A percentile compares a stretch with the other conserved stretches of the same genome.
These are phyloP conservation scores for Pseudomyrmex pallidus DNA, from an alignment of 1,140 invertebrate species.

Conservation along the genomic window DNA sequence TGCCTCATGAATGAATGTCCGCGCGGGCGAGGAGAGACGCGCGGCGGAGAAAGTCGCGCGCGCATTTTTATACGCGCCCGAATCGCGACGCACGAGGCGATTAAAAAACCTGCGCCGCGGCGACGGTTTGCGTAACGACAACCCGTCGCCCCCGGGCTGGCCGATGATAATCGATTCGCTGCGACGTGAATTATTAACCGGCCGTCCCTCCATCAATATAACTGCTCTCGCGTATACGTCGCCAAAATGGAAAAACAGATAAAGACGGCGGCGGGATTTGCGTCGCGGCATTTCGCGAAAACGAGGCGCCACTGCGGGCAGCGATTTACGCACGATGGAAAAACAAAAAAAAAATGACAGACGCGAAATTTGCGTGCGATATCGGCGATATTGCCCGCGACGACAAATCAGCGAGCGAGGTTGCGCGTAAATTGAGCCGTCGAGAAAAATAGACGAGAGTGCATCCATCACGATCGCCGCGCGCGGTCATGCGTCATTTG, in stretches of 20 bases:
- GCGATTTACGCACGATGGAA: constrained; percentile 65
- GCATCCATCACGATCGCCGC: constrained; percentile 2
- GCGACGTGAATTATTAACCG: constrained; percentile 65
- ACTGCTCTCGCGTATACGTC: constrained; percentile 9
- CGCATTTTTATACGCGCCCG: neutral
- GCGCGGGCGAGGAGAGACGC: neutral
- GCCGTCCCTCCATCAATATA: constrained; percentile 20
- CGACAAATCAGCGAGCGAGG: constrained; percentile 31
- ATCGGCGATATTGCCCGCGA: constrained; percentile 50
- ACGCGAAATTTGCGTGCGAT: constrained; percentile 39
- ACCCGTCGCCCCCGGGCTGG: constrained; percentile 16
- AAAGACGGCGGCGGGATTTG: constrained; percentile 48
- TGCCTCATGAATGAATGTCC: constrained; percentile 32
- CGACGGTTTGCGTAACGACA: constrained; percentile 66
- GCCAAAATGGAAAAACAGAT: constrained; percentile 63
- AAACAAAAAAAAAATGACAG: constrained; percentile 13
- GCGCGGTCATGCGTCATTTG: constrained; percentile 40
- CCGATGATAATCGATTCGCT: constrained; percentile 71
- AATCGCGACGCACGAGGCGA: neutral
- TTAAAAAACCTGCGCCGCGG: constrained; percentile 41
- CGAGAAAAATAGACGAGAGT: constrained; percentile 36
- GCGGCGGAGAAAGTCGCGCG: constrained; percentile 47
- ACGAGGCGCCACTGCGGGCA: constrained; percentile 67
- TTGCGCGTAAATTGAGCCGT: constrained; percentile 46
- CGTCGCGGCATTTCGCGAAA: constrained; percentile 65